Evolutionary conservation across 2,797 vertebrate genomes (phyloP).

Genomic region (Tenualosa thibaudeaui): DNA sequence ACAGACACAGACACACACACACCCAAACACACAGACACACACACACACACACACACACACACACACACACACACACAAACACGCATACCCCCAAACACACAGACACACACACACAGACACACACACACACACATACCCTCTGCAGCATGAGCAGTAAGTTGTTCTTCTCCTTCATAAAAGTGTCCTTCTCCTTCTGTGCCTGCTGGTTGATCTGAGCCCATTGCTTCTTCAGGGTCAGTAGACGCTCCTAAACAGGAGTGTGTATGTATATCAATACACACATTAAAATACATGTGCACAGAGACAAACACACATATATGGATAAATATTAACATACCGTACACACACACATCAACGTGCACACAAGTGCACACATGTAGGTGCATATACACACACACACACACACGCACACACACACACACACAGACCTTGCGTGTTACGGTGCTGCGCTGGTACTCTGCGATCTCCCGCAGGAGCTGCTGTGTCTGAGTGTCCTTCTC

Average conservation of each 20-base stretch:
- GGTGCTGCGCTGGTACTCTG: constrained; percentile 86
- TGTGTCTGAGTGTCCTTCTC: constrained; percentile 86
- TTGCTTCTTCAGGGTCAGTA: constrained; percentile 91
- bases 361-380: constrained; percentile 40
- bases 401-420: neutral
- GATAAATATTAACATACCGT: neutral
- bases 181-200: constrained; percentile 76
- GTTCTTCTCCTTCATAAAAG: constrained; percentile 78
- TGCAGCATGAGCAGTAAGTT: constrained; percentile 77
- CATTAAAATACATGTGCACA: constrained; percentile 12
- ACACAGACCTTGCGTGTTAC: constrained; percentile 86
- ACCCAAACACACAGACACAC: too few relatives aligned
- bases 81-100: too few relatives aligned
- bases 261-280: constrained; percentile 37
- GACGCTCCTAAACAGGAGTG: constrained; percentile 77
- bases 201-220: constrained; percentile 77
- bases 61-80: neutral
- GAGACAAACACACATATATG: constrained; percentile 20
- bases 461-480: constrained; percentile 84
- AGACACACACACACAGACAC: constrained; percentile 2
- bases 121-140: constrained; percentile 60
- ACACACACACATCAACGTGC: constrained; percentile 30
- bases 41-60: constrained; percentile 43
- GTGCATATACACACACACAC: neutral
- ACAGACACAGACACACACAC: constrained; percentile 20